Base-by-base conservation (phyloP, 2,888 invertebrate species). In the Deladenus siricidicola region DNA sequence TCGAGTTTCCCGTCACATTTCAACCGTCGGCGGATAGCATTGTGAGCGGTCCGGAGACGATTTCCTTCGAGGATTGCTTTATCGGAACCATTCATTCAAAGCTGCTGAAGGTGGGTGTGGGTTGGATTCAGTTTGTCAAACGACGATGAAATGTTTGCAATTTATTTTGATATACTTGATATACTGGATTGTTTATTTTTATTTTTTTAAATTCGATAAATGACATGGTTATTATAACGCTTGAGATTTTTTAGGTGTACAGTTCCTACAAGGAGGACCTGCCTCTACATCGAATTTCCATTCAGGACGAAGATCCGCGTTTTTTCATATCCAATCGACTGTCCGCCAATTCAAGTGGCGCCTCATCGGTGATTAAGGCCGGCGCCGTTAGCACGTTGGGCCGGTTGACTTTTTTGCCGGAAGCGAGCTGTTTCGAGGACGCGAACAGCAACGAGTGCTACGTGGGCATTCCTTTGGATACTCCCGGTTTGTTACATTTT, bases 81-180 rank as follows among this genome's bases (percentile, higher is more conserved):
- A 89, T 88, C 65, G 88, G 87, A 66, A 88, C 87, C 80, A 84
- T 87, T 68, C 88, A 88, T 76, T 84, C 85, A 53, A 86, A 87
- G 73, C 86, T 87, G 70, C 82, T 93, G 64, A 85, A 42, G 42
- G 62, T 59, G 23, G 58, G 10, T 24, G 24, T 53, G 6, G 19
- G 23, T 19, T 30, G 8, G n/a, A 42, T 42, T n/a, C n/a, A n/a
- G n/a, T n/a, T n/a, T n/a, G n/a, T n/a, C n/a, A n/a, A n/a, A n/a
- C n/a, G n/a, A n/a, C n/a, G n/a, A n/a, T n/a, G n/a, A n/a, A n/a
- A n/a, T n/a, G n/a, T n/a, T n/a, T n/a, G n/a, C n/a, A 49, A 49
- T 19, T n/a, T 48, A 28, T n/a, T 4, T n/a, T 19, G 3, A 48
- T n/a, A n/a, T 34, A 28, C 21, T 26, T 14, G 19, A 17, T 51